Evolutionary conservation across 2,113 vertebrate species (phyloP).

Genomic region (Bos javanicus): DNA sequence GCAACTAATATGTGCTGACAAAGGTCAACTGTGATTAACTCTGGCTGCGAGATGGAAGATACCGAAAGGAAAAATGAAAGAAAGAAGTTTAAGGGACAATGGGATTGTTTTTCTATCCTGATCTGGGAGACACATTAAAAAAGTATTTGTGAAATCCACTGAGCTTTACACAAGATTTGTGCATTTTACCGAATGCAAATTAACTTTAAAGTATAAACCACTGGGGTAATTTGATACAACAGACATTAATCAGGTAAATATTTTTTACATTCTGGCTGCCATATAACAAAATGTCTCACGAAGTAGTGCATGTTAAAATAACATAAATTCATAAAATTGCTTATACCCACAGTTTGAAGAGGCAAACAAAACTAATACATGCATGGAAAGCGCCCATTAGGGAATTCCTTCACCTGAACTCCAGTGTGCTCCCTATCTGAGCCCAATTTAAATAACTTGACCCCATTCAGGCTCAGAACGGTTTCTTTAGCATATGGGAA

Average conservation of each 20-base stretch:
- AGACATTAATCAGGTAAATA: neutral
- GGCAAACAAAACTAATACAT: neutral
- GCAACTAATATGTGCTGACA: neutral
- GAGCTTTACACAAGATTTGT: neutral
- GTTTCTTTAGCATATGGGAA: conserved; percentile 40
- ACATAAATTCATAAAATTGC: neutral
- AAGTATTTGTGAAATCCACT: neutral
- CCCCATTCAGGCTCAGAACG: conserved; percentile 41
- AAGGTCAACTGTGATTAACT: neutral
- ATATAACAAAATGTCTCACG: neutral
- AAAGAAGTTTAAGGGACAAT: neutral
- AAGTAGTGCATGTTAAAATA: neutral
- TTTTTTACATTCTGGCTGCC: neutral
- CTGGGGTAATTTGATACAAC: neutral
- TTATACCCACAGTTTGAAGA: neutral
- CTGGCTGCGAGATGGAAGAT: neutral
- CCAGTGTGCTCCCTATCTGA: conserved; percentile 23
- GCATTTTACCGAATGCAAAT: neutral
- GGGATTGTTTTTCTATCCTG: neutral
- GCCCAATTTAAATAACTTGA: conserved; percentile 49
- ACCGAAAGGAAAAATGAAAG: neutral
- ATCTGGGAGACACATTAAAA: neutral
- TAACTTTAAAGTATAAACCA: neutral
- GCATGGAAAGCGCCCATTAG: neutral
- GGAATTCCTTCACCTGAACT: conserved; percentile 12